A percentile compares a stretch with the other conserved stretches of the same genome.
Conservation (phyloP, 2,113 vertebrate species). For the Cheirogaleus medius region DNA sequence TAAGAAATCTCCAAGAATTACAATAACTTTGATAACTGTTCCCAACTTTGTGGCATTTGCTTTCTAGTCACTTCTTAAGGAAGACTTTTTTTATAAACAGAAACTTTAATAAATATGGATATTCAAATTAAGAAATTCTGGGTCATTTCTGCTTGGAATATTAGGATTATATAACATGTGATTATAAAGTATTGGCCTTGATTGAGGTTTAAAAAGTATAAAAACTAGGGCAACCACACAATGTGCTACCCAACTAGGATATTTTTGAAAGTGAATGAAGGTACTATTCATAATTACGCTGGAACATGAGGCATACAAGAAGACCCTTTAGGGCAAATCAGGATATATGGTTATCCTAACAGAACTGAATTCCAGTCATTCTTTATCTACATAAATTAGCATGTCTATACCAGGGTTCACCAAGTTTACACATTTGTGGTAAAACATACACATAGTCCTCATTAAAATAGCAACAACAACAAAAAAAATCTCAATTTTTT, state of each 20-base stretch:
- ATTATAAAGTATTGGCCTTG: neutral
- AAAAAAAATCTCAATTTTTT: neutral
- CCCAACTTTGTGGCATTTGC: constrained; percentile 48
- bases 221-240: neutral
- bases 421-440: neutral
- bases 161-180: neutral
- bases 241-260: neutral
- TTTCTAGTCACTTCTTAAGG: constrained; percentile 32
- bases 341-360: neutral
- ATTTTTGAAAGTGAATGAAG: neutral
- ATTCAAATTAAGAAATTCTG: neutral
- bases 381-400: neutral
- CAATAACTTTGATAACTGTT: constrained; percentile 74
- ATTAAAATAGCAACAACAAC: neutral
- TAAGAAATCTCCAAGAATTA: constrained; percentile 77
- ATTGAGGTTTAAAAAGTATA: neutral
- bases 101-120: neutral
- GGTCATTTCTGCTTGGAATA: neutral
- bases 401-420: neutral
- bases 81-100: neutral
- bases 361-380: neutral
- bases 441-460: neutral
- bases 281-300: neutral
- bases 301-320: neutral
- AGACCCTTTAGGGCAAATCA: neutral